Base-by-base conservation (phyloP, 1,140 invertebrate genomes). In the Aphis craccivora region DNA sequence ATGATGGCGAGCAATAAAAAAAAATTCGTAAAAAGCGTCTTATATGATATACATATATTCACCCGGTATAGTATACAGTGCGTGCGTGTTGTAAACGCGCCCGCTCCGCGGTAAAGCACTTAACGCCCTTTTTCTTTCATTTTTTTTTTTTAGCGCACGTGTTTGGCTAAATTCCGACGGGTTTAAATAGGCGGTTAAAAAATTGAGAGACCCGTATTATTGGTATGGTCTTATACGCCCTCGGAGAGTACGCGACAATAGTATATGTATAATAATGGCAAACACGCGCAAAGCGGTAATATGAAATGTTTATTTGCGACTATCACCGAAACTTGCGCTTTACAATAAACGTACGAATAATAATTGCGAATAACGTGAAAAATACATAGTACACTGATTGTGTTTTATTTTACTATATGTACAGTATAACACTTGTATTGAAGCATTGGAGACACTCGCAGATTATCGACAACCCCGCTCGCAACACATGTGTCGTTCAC, bases 401-500 rank as follows among this genome's bases (percentile, higher is more conserved):
- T 11, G 11, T 60, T 60, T 2, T 8, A 25, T 9, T 60, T 25
- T 25, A 30, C 55, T 8, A 60, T 30, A 20, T 76, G 14, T 76
- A n/a, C 14, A n/a, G 4, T 18, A 35, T 23, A 18, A 14, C 30
- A 35, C 60, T 35, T 6, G 60, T n/a, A 51, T 51, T 4, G n/a
- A 30, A 8, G 55, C 7, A 11, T 0, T 30, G 25, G 55, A 35
- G n/a, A 14, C 30, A 76, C 60, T 76, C n/a, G 45, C 67, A 83
- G 67, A 84, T 89, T 92, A 92, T 92, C 67, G 67, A 91, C 91
- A 83, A 84, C 76, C 67, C 67, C 35, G 43, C 43, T n/a, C 22
- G 40, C 76, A 23, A 48, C 40, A 91, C 91, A 92, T 92, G 45
- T 92, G 91, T 45, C 45, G 91, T 83, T 83, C 67, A 91, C 45